Base-by-base conservation (phyloP, 2,797 vertebrate genomes). In the Chloroceryle amazona region DNA sequence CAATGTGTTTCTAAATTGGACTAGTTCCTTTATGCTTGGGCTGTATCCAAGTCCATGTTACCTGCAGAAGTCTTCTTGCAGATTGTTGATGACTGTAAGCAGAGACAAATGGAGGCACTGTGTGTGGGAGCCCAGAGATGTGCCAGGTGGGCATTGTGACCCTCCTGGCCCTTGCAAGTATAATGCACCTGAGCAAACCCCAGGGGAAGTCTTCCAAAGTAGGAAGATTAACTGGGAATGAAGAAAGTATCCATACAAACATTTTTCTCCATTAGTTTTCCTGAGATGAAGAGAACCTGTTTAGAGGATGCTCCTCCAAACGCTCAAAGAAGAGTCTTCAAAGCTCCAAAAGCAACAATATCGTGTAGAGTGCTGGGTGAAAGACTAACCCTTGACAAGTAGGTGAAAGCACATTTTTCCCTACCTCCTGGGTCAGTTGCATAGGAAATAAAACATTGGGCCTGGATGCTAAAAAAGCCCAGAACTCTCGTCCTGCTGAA, bases 1-100 rank as follows among this genome's bases (percentile, higher is more conserved):
- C 39, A n/a, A 1, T 0, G 0, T 26, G 3, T 42, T 61, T 68
- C 29, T 46, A 25, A 22, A 6, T 4, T 8, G 41, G 5, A 3
- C 29, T 4, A 5, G 11, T 79, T 65, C 25, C 16, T 61, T 41
- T 13, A 13, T 13, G 22, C 41, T 54, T 2, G 0, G 41, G 18
- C 51, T 0, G 0, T 57, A 6, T 2, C 17, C 49, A 25, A 7
- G 39, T n/a, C 23, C 1, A 1, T 62, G 66, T 1, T 44, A 28
- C 35, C 41, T 39, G 58, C n/a, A 37, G 62, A 29, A 13, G 10
- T 22, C 39, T 33, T 57, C 10, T 1, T 0, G 1, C 1, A 3
- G 29, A 2, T 46, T 28, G 42, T 31, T 31, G 33, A 11, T 3
- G 15, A 1, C 5, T 41, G 5, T 25, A 29, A 28, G 49, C 46